Percentiles rank a stretch among this genome's conserved stretches.
These are phyloP conservation scores for Tetragonula carbonaria DNA, from an alignment of 2,888 invertebrate genomes.

Conservation along the genomic window DNA sequence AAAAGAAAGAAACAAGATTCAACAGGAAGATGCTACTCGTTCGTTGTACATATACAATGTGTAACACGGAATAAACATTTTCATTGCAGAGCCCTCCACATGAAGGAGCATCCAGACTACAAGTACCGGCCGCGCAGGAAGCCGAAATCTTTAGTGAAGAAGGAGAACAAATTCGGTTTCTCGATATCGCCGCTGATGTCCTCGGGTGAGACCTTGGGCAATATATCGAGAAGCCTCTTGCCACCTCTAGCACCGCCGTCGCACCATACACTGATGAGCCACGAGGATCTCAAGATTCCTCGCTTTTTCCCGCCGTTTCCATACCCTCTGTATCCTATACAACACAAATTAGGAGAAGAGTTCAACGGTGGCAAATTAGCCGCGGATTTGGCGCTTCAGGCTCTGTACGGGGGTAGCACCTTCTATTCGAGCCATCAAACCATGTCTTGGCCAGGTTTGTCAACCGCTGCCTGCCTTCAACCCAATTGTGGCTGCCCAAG, in stretches of 20 bases:
- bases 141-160: conserved; percentile 93
- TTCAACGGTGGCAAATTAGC: conserved; percentile 86
- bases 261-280: conserved; percentile 85
- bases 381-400: conserved; percentile 88
- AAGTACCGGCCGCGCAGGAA: conserved; percentile 95
- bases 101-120: conserved; percentile 97
- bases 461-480: conserved; percentile 74
- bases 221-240: conserved; percentile 79
- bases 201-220: conserved; percentile 80
- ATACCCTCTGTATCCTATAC: conserved; percentile 89
- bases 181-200: conserved; percentile 88
- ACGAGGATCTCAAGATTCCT: conserved; percentile 88
- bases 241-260: conserved; percentile 85
- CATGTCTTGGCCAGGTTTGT: conserved; percentile 80
- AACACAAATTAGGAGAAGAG: conserved; percentile 85
- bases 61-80: conserved; percentile 15
- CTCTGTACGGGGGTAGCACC: conserved; percentile 86
- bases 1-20: background rate
- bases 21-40: background rate
- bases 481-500: conserved; percentile 81
- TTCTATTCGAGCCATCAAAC: conserved; percentile 85
- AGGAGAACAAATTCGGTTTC: conserved; percentile 91
- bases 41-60: too few species aligned
- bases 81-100: conserved; percentile 92
- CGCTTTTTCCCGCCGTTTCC: conserved; percentile 90